A percentile compares a stretch with the other conserved stretches of the same genome.
phyloP scores from a whole-genome alignment of 2,888 invertebrate genomes.

The Pachliopta kotzebuea region DNA sequence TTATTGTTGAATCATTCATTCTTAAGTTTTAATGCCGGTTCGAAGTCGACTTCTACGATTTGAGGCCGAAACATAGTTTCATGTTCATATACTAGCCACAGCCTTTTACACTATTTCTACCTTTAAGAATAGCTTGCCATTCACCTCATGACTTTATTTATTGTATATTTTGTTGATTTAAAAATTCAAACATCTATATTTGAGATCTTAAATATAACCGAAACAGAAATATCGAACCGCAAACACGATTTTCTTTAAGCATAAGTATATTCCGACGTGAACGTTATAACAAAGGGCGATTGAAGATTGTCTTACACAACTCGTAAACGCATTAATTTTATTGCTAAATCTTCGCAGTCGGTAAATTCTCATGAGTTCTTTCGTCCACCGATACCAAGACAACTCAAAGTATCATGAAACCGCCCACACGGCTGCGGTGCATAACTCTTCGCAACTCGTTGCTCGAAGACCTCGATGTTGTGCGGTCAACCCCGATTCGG shows the following conservation, averaged over 20 bases:
- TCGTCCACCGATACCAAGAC: slow-evolving; percentile 34
- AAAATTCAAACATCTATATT: too few relatives aligned
- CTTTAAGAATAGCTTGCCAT: too few relatives aligned
- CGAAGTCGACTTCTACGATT: slow-evolving; percentile 1
- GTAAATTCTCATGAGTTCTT: slow-evolving; percentile 16
- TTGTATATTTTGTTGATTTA: too few relatives aligned
- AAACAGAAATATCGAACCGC: too few relatives aligned
- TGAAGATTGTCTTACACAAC: slow-evolving; percentile 21
- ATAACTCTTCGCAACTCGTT: slow-evolving; percentile 54
- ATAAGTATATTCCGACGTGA: slow-evolving; percentile 2
- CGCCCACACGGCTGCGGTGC: slow-evolving; percentile 58
- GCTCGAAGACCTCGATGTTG: slow-evolving; percentile 67
- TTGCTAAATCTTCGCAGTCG: slow-evolving; percentile 14
- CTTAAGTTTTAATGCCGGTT: slow-evolving; percentile 7
- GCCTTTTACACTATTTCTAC: too few relatives aligned
- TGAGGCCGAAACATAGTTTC: too few relatives aligned
- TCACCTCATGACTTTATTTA: too few relatives aligned
- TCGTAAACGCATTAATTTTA: slow-evolving; percentile 18
- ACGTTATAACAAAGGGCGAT: slow-evolving; percentile 21
- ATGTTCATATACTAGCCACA: too few relatives aligned
- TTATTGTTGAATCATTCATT: slow-evolving; percentile 4
- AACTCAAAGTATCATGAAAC: slow-evolving; percentile 38
- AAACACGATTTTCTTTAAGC: too few relatives aligned
- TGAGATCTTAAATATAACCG: too few relatives aligned
- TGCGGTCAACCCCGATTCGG: slow-evolving; percentile 71